Percentiles rank a stretch among this genome's conserved stretches.
These are phyloP conservation scores for Zaprionus capensis DNA, from an alignment of 1,140 invertebrate species.

Conservation along the genomic window DNA sequence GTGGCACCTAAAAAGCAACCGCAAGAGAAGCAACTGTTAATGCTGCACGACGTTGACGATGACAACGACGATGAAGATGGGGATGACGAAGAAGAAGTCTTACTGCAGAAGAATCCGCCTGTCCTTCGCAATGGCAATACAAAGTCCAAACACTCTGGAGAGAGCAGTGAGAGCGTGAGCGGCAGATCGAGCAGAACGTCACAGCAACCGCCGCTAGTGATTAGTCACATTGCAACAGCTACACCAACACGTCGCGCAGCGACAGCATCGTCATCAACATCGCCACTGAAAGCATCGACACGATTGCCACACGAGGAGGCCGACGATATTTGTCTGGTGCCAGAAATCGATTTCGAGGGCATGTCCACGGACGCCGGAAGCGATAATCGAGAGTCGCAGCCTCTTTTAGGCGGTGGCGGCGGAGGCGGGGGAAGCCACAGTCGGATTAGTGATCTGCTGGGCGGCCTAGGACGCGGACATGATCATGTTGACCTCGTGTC, in stretches of 20 bases:
- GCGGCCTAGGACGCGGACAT: slow-evolving; percentile 66
- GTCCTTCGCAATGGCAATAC: slow-evolving; percentile 49
- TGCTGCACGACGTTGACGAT: slow-evolving; percentile 38
- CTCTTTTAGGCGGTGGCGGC: slow-evolving; percentile 91
- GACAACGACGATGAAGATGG: slow-evolving; percentile 53
- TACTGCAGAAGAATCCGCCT: slow-evolving; percentile 49
- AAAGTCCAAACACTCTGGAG: slow-evolving; percentile 39
- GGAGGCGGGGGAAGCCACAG: slow-evolving; percentile 81
- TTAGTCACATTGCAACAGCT: slow-evolving; percentile 57
- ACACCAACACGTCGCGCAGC: slow-evolving; percentile 45
- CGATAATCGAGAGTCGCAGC: slow-evolving; percentile 94
- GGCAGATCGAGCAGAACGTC: slow-evolving; percentile 42
- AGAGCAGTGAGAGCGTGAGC: slow-evolving; percentile 52
- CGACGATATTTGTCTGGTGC: slow-evolving; percentile 80
- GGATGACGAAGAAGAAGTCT: slow-evolving; percentile 63
- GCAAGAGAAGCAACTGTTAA: slow-evolving; percentile 48
- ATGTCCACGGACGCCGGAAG: slow-evolving; percentile 87
- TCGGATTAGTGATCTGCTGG: slow-evolving; percentile 67
- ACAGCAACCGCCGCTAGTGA: slow-evolving; percentile 38
- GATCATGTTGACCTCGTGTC: slow-evolving; percentile 91
- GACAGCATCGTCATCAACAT: slow-evolving; percentile 40
- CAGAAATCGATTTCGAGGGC: slow-evolving; percentile 86
- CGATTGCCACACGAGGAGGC: slow-evolving; percentile 69
- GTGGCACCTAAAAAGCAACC: slow-evolving; percentile 36
- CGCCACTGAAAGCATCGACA: slow-evolving; percentile 61